These are phyloP conservation scores for Bufotes viridis DNA, from an alignment of 2,797 vertebrate genomes.

Conservation along the genomic window DNA sequence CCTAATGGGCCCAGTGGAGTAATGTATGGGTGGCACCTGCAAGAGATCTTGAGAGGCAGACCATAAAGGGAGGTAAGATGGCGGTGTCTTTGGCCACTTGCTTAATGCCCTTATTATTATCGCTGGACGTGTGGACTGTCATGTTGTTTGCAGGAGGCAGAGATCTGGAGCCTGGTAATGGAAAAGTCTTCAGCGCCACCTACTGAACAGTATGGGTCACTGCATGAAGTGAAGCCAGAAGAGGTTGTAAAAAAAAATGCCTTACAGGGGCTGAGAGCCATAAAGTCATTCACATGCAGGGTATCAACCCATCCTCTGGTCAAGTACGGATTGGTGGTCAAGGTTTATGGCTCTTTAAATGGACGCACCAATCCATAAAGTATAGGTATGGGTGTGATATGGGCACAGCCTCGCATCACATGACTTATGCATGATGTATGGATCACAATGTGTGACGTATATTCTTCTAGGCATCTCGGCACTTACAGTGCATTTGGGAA, in stretches of 20 bases:
- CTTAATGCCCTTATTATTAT: background rate
- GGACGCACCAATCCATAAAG: background rate
- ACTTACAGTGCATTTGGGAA: too few species aligned
- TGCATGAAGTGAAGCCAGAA: background rate
- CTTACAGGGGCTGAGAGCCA: background rate
- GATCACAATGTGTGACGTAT: too few species aligned
- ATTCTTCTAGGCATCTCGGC: too few species aligned
- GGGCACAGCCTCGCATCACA: background rate
- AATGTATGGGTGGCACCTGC: background rate
- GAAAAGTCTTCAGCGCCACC: background rate
- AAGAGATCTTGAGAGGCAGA: background rate
- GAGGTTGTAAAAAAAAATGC: background rate
- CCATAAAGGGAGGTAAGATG: background rate
- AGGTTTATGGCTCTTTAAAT: background rate
- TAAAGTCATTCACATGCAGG: background rate
- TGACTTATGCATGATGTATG: background rate
- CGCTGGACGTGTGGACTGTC: background rate
- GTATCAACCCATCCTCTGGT: background rate
- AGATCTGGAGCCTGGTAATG: background rate
- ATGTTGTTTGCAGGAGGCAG: background rate
- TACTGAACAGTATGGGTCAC: background rate
- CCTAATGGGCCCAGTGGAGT: background rate
- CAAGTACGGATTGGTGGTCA: background rate
- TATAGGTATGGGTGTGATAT: background rate
- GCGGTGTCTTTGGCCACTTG: too few species aligned